phyloP scores from a whole-genome alignment of 2,113 vertebrate species.

The Drymodes brunneopygia region DNA sequence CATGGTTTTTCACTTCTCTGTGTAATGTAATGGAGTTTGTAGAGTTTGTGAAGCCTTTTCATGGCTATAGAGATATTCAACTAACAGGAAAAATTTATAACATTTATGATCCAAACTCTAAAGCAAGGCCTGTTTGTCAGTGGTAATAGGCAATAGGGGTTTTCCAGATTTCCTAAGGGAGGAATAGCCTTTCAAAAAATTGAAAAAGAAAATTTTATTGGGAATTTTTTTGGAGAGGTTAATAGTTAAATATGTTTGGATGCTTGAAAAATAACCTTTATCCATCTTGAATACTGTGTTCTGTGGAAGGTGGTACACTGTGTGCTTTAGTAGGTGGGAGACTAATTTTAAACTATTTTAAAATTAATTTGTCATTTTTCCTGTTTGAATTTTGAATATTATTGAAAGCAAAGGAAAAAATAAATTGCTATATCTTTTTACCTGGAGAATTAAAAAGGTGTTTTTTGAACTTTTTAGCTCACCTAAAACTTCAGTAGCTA shows the following conservation, averaged over 20 bases:
- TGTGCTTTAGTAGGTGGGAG: background rate
- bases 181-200: background rate
- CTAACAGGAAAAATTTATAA: background rate
- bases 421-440: background rate
- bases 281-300: background rate
- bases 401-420: background rate
- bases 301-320: background rate
- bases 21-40: background rate
- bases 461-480: background rate
- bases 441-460: background rate
- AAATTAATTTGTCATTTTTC: background rate
- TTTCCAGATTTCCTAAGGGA: background rate
- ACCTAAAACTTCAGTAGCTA: background rate
- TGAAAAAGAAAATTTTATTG: background rate
- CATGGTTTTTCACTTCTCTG: background rate
- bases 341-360: background rate
- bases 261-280: background rate
- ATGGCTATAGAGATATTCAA: background rate
- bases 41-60: background rate
- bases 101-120: background rate
- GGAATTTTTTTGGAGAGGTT: background rate
- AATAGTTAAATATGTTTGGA: background rate
- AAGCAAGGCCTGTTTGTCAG: background rate
- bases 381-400: background rate
- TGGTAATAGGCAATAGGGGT: background rate